Evolutionary conservation across 1,140 invertebrate genomes (phyloP).

Genomic region (Drosophila novamexicana): DNA sequence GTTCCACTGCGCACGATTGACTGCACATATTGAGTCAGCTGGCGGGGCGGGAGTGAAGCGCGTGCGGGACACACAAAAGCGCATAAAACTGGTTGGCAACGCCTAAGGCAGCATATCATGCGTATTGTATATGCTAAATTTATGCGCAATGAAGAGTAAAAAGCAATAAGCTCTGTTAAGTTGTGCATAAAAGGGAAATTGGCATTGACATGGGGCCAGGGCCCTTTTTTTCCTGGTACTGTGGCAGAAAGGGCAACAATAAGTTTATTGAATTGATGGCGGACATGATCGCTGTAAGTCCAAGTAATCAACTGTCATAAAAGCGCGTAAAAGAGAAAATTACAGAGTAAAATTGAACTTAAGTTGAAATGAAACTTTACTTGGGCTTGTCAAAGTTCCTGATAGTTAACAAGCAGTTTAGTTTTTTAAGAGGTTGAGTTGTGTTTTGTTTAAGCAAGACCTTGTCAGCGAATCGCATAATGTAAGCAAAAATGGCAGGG

Average conservation of each 20-base stretch:
- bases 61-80: conserved; percentile 43
- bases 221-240: neutral
- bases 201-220: conserved; percentile 64
- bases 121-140: conserved; percentile 69
- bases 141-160: conserved; percentile 80
- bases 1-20: conserved; percentile 40
- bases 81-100: conserved; percentile 37
- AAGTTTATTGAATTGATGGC: conserved; percentile 56
- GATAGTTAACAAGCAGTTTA: neutral
- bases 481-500: no score
- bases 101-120: conserved; percentile 46
- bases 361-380: neutral
- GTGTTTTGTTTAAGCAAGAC: neutral
- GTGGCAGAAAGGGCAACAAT: conserved; percentile 8
- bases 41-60: neutral
- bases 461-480: neutral
- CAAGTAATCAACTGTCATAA: conserved; percentile 8
- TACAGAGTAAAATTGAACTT: neutral
- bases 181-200: conserved; percentile 79
- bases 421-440: neutral
- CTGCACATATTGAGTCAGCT: conserved; percentile 44
- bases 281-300: conserved; percentile 6
- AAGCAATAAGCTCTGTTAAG: conserved; percentile 80
- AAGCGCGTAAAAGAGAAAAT: neutral
- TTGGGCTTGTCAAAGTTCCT: neutral